These are phyloP conservation scores for Zele albiditarsus DNA, from an alignment of 2,888 invertebrate genomes.

Conservation along the genomic window DNA sequence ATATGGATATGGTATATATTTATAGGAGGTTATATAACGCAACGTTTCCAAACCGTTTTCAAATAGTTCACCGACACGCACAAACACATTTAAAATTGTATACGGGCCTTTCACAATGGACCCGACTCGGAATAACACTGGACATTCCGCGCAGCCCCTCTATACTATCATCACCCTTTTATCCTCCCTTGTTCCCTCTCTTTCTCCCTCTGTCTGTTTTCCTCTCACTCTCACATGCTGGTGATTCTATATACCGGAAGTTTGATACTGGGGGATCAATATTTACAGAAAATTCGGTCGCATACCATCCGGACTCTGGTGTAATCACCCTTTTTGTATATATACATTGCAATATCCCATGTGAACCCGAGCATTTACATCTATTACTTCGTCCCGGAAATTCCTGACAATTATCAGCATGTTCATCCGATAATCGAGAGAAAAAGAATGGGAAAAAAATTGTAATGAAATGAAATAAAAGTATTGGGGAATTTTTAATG, in stretches of 20 bases:
- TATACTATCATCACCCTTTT: neutral
- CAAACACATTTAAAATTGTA: constrained; percentile 1
- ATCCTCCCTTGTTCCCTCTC: neutral
- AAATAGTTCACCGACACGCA: neutral
- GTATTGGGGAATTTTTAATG: too few species aligned
- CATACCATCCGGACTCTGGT: constrained; percentile 7
- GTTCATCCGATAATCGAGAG: constrained; percentile 8
- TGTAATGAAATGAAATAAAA: constrained; percentile 12
- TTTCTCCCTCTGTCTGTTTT: neutral
- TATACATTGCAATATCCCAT: neutral
- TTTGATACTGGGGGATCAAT: constrained; percentile 40
- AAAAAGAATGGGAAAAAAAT: constrained; percentile 4
- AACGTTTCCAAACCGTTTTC: neutral
- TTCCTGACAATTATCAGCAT: constrained; percentile 26
- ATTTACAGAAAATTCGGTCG: constrained; percentile 41
- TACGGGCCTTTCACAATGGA: neutral
- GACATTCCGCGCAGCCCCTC: neutral
- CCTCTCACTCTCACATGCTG: neutral
- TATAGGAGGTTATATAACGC: neutral
- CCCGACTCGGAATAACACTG: neutral
- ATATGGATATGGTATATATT: neutral
- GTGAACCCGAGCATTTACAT: constrained; percentile 15
- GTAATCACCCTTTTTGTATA: constrained; percentile 1
- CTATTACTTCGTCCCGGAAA: neutral
- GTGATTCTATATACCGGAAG: constrained; percentile 32